A percentile compares a stretch with the other conserved stretches of the same genome.
Conservation (phyloP, 2,797 vertebrate species). For the Rousettus madagascariensis region DNA sequence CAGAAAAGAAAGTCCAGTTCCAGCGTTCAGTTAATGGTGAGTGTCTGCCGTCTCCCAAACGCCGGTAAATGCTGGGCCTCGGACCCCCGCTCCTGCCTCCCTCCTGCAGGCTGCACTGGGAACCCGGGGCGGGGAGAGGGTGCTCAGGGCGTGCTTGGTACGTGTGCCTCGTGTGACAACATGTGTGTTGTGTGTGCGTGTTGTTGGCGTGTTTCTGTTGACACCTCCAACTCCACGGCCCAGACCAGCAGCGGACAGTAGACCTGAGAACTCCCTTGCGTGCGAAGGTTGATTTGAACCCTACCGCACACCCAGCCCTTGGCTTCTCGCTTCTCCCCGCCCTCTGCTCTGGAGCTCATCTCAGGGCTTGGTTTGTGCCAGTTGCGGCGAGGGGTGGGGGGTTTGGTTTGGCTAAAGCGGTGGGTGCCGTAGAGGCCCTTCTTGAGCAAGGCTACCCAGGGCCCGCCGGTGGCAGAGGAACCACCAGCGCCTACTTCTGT, state of each 20-base stretch:
- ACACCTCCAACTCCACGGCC: conserved; percentile 80
- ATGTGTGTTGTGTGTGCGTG: conserved; percentile 76
- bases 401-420: conserved; percentile 28
- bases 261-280: conserved; percentile 76
- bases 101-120: conserved; percentile 82
- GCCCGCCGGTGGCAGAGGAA: conserved; percentile 35
- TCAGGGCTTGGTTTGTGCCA: conserved; percentile 52
- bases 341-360: conserved; percentile 49
- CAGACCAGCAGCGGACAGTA: conserved; percentile 78
- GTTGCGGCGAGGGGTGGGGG: conserved; percentile 22
- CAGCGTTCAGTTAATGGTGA: conserved; percentile 95
- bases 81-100: conserved; percentile 81
- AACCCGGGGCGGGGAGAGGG: conserved; percentile 83
- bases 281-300: conserved; percentile 76
- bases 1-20: conserved; percentile 97
- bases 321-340: conserved; percentile 64
- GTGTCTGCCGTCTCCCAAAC: conserved; percentile 89
- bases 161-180: conserved; percentile 74
- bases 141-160: conserved; percentile 82
- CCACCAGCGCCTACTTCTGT: conserved; percentile 24
- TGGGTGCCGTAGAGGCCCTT: neutral
- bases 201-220: conserved; percentile 80
- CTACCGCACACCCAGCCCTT: conserved; percentile 55
- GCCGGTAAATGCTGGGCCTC: conserved; percentile 86
- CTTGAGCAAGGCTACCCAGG: neutral